A percentile compares a stretch with the other conserved stretches of the same genome.
Evolutionary conservation across 2,888 invertebrate genomes (phyloP).

Genomic region (Rhabditoides inermis): DNA sequence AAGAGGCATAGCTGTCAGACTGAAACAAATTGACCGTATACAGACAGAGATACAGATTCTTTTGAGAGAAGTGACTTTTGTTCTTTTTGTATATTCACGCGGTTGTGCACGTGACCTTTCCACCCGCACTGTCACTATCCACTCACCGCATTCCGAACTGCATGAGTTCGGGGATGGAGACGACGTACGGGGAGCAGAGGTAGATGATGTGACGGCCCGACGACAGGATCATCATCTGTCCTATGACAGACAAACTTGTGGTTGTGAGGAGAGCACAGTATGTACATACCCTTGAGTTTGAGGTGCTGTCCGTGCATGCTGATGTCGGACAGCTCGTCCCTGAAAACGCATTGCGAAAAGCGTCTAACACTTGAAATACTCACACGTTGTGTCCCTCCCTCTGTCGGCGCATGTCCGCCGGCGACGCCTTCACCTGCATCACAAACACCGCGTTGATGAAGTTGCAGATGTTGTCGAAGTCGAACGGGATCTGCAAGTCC

Average conservation of each 20-base stretch:
- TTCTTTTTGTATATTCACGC: no score
- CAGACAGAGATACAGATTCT: no score
- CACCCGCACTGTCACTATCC: no score
- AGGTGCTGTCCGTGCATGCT: constrained; percentile 31
- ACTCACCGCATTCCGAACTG: constrained; percentile 44
- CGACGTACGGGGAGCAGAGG: constrained; percentile 49
- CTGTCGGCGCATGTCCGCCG: constrained; percentile 14
- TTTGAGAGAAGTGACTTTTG: no score
- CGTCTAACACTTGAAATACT: neutral
- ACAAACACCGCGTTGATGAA: constrained; percentile 52
- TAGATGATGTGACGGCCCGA: constrained; percentile 37
- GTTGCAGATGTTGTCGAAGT: constrained; percentile 50
- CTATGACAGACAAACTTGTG: no score
- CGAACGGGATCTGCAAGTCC: constrained; percentile 42
- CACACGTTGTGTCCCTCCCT: constrained; percentile 5
- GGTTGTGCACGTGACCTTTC: no score
- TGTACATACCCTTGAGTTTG: constrained; percentile 43
- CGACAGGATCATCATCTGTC: constrained; percentile 44
- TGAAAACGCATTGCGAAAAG: neutral
- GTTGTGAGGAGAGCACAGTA: no score
- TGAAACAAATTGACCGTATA: no score
- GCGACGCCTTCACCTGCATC: constrained; percentile 38
- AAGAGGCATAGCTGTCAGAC: constrained; percentile 37
- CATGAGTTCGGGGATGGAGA: constrained; percentile 44
- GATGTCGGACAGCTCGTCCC: no score